Evolutionary conservation across 2,888 invertebrate species (phyloP), one percentile per base, ranked within the genome.

Genomic region (Heteromyza rotundicornis): DNA sequence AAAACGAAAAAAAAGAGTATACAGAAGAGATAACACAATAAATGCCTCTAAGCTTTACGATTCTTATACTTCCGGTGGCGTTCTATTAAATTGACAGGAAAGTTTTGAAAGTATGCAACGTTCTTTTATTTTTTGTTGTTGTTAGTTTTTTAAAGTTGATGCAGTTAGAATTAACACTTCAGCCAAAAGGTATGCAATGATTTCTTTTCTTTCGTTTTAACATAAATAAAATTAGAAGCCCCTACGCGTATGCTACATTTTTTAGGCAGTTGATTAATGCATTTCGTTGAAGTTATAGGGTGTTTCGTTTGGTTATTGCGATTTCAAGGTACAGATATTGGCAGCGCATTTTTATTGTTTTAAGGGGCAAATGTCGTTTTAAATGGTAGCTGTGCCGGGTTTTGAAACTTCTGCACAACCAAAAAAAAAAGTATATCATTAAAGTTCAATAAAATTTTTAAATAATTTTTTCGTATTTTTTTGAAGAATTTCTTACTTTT

Each of bases 31-130:
- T 10, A 27, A 10, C 27, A 10, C 27, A 27, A 10, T n/a, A n/a
- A n/a, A n/a, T n/a, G n/a, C n/a, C n/a, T n/a, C n/a, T n/a, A n/a
- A n/a, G n/a, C n/a, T n/a, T n/a, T 10, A 27, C 27, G 27, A 5
- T 10, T 7, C 27, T 27, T 27, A 5, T 10, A 7, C 27, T 27
- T 27, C 27, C 27, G 27, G 10, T 27, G 27, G 5, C 10, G 10
- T 5, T 27, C 10, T 27, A 27, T 27, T 27, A 10, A 7, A 27
- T 27, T 27, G 27, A n/a, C n/a, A n/a, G n/a, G n/a, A n/a, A n/a
- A n/a, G n/a, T n/a, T n/a, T n/a, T 32, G 5, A 65, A 59, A 62
- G 60, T 52, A 67, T 62, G 68, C 67, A 62, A 66, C 65, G 63
- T 67, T 66, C 68, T 55, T 53, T 20, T 27, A 12, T 44, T 17